Base-by-base conservation (phyloP, 2,888 invertebrate species). In the Parascotia fuliginaria region DNA sequence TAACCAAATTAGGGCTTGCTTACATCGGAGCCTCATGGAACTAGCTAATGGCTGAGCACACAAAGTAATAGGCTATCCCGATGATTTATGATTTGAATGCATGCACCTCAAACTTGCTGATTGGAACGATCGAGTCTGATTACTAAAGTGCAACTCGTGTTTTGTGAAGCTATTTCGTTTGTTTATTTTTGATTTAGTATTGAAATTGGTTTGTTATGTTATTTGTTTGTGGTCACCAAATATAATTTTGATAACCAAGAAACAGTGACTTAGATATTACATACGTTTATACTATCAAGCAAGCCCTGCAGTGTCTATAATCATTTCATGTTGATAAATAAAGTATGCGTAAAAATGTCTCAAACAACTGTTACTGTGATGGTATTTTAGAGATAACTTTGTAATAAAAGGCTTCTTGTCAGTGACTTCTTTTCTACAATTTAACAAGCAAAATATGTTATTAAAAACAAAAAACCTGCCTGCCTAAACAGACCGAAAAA, bases 61-160 rank as follows among this genome's bases (percentile, higher is more conserved):
- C 83, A 84, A 77, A 76, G 80, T 83, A 83, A 85, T 83, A 81
- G 82, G 65, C 77, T 75, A 75, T 79, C 75, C 78, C 72, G 78
- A 79, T 85, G 87, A 87, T 88, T 87, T 87, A 88, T 84, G 84
- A 82, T 78, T 75, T 75, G 68, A 73, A 76, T 73, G 75, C 84
- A 79, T 75, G 77, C 75, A 69, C 58, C 65, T 70, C 69, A 70
- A 75, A 71, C 70, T 48, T 58, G 71, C 64, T 72, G 74, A 75
- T 73, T 66, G 70, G 37, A 64, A 48, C 70, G 68, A 67, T 70
- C 70, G 58, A 63, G 64, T 70, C 69, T 67, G 69, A 75, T 75
- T 71, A 72, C 60, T 49, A 45, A 28, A 13, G 46, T 52, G 43
- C 44, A 59, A 44, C 59, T 55, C 46, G 57, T 60, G 45, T 46